These are phyloP conservation scores for Melinaea menophilus DNA, from an alignment of 2,888 invertebrate species.

Conservation along the genomic window DNA sequence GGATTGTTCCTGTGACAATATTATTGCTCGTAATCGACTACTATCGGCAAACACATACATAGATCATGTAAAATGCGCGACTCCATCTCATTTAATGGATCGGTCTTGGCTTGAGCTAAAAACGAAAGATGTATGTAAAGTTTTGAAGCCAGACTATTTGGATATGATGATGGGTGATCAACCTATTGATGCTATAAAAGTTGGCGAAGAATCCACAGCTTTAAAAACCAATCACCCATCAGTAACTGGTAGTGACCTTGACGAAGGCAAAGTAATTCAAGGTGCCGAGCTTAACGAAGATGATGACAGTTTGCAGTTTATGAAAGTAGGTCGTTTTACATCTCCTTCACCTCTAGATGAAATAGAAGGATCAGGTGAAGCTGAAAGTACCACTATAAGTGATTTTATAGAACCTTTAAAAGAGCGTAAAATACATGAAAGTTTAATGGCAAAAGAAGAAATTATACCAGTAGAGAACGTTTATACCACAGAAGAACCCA, in stretches of 20 bases:
- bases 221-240: conserved; percentile 59
- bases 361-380: conserved; percentile 66
- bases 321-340: conserved; percentile 53
- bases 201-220: conserved; percentile 60
- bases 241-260: conserved; percentile 57
- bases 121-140: conserved; percentile 74
- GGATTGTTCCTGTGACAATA: conserved; percentile 83
- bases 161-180: conserved; percentile 83
- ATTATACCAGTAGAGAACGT: conserved; percentile 45
- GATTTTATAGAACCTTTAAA: conserved; percentile 50
- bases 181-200: conserved; percentile 62
- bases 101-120: conserved; percentile 78
- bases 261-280: conserved; percentile 63
- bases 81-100: conserved; percentile 72
- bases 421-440: conserved; percentile 37
- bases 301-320: conserved; percentile 62
- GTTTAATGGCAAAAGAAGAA: conserved; percentile 46
- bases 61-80: conserved; percentile 76
- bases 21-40: conserved; percentile 80
- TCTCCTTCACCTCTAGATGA: conserved; percentile 43
- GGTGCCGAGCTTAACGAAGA: conserved; percentile 51
- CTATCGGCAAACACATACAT: conserved; percentile 73
- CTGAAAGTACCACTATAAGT: conserved; percentile 64
- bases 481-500: conserved; percentile 53
- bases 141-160: conserved; percentile 58